Evolutionary conservation across 2,797 vertebrate genomes (phyloP), one percentile per base, ranked within the genome.

Genomic region (Esox lucius): DNA sequence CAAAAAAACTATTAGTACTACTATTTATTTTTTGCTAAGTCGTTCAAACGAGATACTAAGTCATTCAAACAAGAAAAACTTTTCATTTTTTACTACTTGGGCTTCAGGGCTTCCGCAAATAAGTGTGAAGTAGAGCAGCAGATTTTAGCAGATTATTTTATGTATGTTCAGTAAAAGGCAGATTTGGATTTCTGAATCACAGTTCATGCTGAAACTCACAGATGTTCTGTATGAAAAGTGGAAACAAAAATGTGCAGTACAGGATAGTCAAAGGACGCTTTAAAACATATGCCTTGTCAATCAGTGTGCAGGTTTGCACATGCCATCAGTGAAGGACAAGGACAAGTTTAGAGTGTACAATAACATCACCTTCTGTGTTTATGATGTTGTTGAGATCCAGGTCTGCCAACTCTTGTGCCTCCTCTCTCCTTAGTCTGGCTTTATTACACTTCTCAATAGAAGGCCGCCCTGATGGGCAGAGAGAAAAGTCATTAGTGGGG

Each of bases 371-470:
- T 84, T 93, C 79, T 74, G 90, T 86, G n/a, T 81, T 72, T 67
- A 97, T 96, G 75, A 97, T 97, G 85, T 97, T 97, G 72, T 78
- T 86, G 62, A 94, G 66, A 51, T 97, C 96, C 78, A 97, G 89
- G 2, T 91, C 94, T 22, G 95, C 96, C 39, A 97, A 62, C 83
- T 97, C 96, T 0, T 93, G 88, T 2, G 90, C 93, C 73, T 93
- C 90, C 70, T 97, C 96, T 75, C 94, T 91, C 84, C 91, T 91
- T 78, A 86, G 81, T 81, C 88, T 83, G 67, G 90, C 83, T 33
- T 87, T 93, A 70, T 94, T 95, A 85, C 96, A 97, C 85, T 96
- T 96, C 75, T 93, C 84, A 74, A 96, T 87, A 9, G 94, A 86
- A 15, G 95, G 95, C 0, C 87, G 80, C 59, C 95, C 96, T 96